These are phyloP conservation scores for Ranitomeya imitator DNA, from an alignment of 2,113 vertebrate genomes.

Conservation along the genomic window DNA sequence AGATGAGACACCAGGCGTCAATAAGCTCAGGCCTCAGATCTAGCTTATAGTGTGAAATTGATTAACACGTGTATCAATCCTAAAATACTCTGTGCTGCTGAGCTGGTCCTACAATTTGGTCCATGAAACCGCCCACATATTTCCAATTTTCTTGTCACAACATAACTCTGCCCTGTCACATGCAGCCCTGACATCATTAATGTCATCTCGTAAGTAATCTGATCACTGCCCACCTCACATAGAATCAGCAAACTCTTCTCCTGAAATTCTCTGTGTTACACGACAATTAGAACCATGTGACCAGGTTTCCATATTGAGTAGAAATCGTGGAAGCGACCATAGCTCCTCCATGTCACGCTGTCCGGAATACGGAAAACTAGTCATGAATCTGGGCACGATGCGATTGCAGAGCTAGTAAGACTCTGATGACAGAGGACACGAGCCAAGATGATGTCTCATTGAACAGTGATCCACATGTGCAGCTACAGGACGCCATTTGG, in stretches of 20 bases:
- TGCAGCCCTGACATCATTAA: too few relatives aligned
- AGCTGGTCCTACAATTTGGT: too few relatives aligned
- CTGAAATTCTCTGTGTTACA: too few relatives aligned
- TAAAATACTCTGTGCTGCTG: neutral
- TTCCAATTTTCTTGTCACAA: too few relatives aligned
- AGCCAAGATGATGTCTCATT: neutral
- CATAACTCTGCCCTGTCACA: too few relatives aligned
- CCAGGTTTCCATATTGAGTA: neutral
- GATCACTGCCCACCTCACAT: too few relatives aligned
- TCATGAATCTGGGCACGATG: neutral
- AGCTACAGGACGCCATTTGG: slow-evolving; percentile 17
- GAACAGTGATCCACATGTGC: neutral
- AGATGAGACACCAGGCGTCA: neutral
- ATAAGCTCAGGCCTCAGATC: too few relatives aligned
- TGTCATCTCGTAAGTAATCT: too few relatives aligned
- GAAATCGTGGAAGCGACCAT: too few relatives aligned
- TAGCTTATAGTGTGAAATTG: too few relatives aligned
- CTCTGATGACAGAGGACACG: neutral
- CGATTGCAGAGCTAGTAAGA: neutral
- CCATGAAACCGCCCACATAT: too few relatives aligned
- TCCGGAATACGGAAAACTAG: neutral
- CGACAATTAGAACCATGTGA: neutral
- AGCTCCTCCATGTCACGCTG: neutral
- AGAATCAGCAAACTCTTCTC: too few relatives aligned
- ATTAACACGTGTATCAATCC: neutral